Base-by-base conservation (phyloP, 2,797 vertebrate genomes). In the Forpus xanthops region DNA sequence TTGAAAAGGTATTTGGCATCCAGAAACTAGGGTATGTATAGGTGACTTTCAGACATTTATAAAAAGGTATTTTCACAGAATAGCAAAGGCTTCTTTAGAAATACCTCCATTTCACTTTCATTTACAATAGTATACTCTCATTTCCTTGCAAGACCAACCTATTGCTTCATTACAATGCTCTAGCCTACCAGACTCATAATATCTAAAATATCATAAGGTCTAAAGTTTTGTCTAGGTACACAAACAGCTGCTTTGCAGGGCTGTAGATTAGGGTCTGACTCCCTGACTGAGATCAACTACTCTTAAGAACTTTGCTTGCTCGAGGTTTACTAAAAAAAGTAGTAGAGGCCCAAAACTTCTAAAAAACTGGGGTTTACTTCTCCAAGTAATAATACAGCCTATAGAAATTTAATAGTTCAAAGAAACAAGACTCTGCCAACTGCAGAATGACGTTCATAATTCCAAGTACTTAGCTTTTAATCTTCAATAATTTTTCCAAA, bases 21-120 rank as follows among this genome's bases (percentile, higher is more conserved):
- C 76, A 90, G 62, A 90, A 94, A 94, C 56, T 66, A 68, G 35
- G 37, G 28, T 70, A 73, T 20, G 71, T 74, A 76, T 79, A 95
- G 85, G 84, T 87, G 86, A 89, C 42, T 77, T 72, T 30, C 56
- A 78, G 64, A 77, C 66, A 73, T 82, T 68, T 80, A 84, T 41
- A 82, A 90, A 85, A 85, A 19, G 4, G 15, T n/a, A 70, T 74
- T 90, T 85, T 89, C 61, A 81, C 84, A 81, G 41, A 79, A 41
- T 24, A 80, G 45, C 16, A 39, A 61, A 87, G 35, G 77, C 53
- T 80, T 56, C 47, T 39, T 27, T 67, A 84, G 62, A 83, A 56
- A 58, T 47, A 73, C 68, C 31, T 84, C 33, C 4, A 35, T 31
- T 91, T 35, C 10, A 28, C 65, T 81, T 90, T 50, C 35, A 65